These are phyloP conservation scores for Trileptium ribeirensis DNA, from an alignment of 2,888 invertebrate genomes.

Conservation along the genomic window DNA sequence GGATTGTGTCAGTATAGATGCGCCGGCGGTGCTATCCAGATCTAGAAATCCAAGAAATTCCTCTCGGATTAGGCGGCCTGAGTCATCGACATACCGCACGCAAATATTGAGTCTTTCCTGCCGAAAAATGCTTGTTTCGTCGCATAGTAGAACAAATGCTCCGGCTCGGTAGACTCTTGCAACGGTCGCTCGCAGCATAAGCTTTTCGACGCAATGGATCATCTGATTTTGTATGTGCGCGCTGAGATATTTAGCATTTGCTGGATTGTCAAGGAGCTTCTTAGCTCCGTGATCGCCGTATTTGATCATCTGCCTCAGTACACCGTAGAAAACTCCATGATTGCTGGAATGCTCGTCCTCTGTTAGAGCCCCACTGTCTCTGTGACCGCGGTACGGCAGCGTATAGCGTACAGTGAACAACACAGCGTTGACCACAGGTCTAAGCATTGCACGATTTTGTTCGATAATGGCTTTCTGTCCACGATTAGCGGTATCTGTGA, in stretches of 20 bases:
- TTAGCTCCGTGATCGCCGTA: background rate
- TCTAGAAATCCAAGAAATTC: constrained; percentile 11
- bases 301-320: background rate
- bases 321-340: constrained; percentile 4
- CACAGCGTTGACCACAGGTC: constrained; percentile 1
- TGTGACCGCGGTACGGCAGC: constrained; percentile 1
- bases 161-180: background rate
- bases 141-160: background rate
- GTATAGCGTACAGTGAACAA: background rate
- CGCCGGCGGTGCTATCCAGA: background rate
- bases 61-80: background rate
- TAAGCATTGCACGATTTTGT: background rate
- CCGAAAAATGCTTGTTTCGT: too few species aligned
- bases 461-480: background rate
- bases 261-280: background rate
- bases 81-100: constrained; percentile 8
- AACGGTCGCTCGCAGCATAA: background rate
- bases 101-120: background rate
- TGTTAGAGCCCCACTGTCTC: background rate
- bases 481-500: background rate
- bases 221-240: constrained; percentile 15
- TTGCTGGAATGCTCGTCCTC: background rate
- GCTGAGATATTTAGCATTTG: background rate
- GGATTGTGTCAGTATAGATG: background rate
- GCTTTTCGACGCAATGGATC: background rate